Percentiles rank a stretch among this genome's conserved stretches.
Evolutionary conservation across 2,888 invertebrate genomes (phyloP).

Genomic region (Tolmerus cingulatus): DNA sequence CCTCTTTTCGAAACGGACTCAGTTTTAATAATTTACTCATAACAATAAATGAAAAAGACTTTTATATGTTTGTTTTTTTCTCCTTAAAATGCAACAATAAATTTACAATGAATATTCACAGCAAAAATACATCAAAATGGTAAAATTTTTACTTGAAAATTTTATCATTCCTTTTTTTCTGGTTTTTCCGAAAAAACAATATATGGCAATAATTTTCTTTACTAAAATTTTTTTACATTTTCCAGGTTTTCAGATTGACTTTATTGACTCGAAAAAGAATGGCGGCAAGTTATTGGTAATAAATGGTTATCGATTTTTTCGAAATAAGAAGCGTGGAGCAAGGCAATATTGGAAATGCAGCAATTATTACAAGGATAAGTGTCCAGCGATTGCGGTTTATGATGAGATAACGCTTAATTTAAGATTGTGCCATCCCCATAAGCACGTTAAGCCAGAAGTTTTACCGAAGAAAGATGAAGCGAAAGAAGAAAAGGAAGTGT

Average conservation of each 20-base stretch:
- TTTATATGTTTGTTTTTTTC: not conserved
- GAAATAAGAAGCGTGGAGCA: conserved; percentile 62
- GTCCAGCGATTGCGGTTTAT: conserved; percentile 63
- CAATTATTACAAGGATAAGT: conserved; percentile 63
- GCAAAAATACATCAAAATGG: not conserved
- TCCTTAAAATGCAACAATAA: not conserved
- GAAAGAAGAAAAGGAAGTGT: conserved; percentile 35
- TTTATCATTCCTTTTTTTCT: not conserved
- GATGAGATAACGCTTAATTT: conserved; percentile 60
- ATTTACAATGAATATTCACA: not conserved
- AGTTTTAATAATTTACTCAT: not conserved
- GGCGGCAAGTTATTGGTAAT: conserved; percentile 62
- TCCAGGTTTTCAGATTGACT: conserved; percentile 61
- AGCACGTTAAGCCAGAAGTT: conserved; percentile 59
- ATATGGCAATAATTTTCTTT: not conserved
- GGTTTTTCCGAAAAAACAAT: not conserved
- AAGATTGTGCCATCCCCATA: conserved; percentile 61
- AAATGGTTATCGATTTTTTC: conserved; percentile 63
- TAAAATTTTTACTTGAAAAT: not conserved
- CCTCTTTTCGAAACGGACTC: not conserved
- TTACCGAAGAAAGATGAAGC: conserved; percentile 55
- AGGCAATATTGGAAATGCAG: conserved; percentile 64
- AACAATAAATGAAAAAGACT: not conserved
- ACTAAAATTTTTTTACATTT: conserved; percentile 26
- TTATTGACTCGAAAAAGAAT: conserved; percentile 63